phyloP scores from a whole-genome alignment of 1,140 invertebrate genomes.

The Neuroterus valhalla region DNA sequence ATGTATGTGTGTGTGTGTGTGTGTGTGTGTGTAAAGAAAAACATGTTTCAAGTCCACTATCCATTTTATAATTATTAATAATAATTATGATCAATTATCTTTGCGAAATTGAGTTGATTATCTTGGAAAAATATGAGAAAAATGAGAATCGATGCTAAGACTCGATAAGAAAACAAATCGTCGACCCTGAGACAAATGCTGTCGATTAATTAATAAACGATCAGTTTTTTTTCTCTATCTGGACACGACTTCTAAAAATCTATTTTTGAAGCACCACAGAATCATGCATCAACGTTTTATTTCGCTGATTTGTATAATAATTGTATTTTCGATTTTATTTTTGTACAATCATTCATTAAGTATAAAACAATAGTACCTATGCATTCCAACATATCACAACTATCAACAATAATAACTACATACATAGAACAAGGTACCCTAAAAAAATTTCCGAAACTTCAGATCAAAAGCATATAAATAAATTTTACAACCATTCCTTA shows the following conservation, averaged over 20 bases:
- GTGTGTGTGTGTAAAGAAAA: too few relatives aligned
- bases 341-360: background rate
- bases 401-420: background rate
- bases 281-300: background rate
- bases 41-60: too few relatives aligned
- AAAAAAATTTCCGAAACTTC: background rate
- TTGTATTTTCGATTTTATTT: conserved; percentile 1
- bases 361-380: background rate
- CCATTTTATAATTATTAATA: too few relatives aligned
- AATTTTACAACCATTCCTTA: background rate
- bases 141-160: background rate
- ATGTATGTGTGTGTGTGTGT: too few relatives aligned
- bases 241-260: background rate
- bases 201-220: background rate
- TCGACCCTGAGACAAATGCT: background rate
- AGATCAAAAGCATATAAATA: conserved; percentile 6
- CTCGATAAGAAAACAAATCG: background rate
- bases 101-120: too few relatives aligned
- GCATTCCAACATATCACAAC: background rate
- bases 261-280: conserved; percentile 10
- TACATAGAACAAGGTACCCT: too few relatives aligned
- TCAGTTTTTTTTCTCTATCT: background rate
- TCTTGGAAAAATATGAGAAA: too few relatives aligned
- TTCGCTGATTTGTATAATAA: background rate
- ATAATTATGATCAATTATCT: too few relatives aligned